phyloP scores from a whole-genome alignment of 2,888 invertebrate species.

The Cancer borealis region DNA sequence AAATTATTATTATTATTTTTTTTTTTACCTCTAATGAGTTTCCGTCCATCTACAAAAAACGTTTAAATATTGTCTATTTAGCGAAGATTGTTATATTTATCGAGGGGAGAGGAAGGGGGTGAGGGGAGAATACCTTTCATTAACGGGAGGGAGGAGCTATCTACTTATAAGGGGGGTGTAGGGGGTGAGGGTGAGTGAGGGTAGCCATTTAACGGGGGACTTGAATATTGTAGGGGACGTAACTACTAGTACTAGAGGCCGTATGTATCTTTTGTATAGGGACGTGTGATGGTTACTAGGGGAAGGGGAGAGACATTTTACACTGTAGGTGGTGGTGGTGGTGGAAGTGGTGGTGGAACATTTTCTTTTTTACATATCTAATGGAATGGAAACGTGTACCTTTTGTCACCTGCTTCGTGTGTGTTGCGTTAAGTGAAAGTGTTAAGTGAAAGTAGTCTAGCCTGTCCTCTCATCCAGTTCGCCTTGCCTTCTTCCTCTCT shows the following conservation, averaged over 20 bases:
- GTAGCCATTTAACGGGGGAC: background rate
- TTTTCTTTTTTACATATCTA: too few species aligned
- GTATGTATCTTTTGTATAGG: background rate
- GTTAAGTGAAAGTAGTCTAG: background rate
- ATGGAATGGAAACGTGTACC: too few species aligned
- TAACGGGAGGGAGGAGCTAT: background rate
- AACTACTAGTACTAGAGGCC: background rate
- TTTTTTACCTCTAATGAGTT: conserved; percentile 2
- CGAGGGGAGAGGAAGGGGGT: background rate
- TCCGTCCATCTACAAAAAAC: background rate
- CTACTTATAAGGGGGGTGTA: background rate
- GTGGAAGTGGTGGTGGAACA: background rate
- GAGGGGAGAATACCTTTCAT: background rate
- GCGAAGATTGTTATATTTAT: conserved; percentile 24
- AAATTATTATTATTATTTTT: background rate
- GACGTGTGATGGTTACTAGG: background rate
- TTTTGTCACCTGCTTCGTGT: background rate
- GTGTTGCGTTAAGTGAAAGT: too few species aligned
- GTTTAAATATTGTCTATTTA: conserved; percentile 3
- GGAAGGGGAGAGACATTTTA: background rate
- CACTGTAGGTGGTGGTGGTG: background rate
- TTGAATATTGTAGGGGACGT: background rate
- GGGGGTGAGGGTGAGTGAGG: background rate
- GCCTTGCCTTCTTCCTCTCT: background rate
- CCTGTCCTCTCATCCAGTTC: background rate